phyloP scores from a whole-genome alignment of 2,888 invertebrate genomes.

The Rotaria magnacalcarata region DNA sequence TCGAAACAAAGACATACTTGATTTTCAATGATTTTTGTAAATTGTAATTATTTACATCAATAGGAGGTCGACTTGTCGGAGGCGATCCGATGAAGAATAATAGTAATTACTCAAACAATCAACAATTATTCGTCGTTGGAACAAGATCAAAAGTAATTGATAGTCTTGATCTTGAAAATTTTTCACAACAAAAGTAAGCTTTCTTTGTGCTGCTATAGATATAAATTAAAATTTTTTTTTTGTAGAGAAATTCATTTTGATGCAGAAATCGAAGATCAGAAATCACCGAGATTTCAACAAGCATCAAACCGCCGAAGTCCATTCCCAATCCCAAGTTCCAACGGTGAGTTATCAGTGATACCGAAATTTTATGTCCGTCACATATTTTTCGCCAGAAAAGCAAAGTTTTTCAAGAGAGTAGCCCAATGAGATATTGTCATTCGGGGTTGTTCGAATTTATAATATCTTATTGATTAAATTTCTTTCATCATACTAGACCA shows the following conservation, averaged over 20 bases:
- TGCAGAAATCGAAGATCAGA: background rate
- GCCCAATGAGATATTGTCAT: too few species aligned
- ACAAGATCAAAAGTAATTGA: background rate
- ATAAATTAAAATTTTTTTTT: background rate
- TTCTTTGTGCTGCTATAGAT: too few species aligned
- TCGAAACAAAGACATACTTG: too few species aligned
- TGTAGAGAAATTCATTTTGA: constrained; percentile 30
- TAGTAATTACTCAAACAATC: background rate
- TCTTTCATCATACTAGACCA: background rate
- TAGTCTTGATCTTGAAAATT: constrained; percentile 28
- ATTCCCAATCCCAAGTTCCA: background rate
- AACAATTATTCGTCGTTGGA: background rate
- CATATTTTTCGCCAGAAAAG: too few species aligned
- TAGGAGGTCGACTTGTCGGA: background rate
- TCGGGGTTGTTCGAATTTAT: too few species aligned
- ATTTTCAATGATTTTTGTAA: background rate
- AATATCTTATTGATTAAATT: too few species aligned
- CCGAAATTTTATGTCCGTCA: too few species aligned
- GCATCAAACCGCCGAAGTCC: background rate
- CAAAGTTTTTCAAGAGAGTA: too few species aligned
- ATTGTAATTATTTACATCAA: background rate
- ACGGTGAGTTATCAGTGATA: background rate
- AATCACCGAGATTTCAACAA: background rate
- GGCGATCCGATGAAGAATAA: background rate
- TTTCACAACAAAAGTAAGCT: background rate